phyloP scores from a whole-genome alignment of 2,113 vertebrate species.

The Menidia beryllina region DNA sequence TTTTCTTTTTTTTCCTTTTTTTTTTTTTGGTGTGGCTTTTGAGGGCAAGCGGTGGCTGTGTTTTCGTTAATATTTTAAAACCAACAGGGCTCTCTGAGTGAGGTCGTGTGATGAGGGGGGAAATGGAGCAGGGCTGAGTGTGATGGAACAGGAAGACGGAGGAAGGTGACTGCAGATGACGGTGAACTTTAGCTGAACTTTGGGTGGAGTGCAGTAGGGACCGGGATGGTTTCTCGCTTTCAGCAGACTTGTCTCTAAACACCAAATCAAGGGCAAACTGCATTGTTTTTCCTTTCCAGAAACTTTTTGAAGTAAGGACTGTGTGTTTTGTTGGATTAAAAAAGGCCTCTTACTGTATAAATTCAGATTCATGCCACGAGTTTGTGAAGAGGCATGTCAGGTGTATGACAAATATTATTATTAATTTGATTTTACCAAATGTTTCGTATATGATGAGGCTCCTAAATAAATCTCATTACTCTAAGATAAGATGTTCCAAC shows the following conservation, averaged over 20 bases:
- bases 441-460: too few relatives aligned
- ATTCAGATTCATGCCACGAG: too few relatives aligned
- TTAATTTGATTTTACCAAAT: too few relatives aligned
- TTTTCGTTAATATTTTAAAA: conserved; percentile 70
- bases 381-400: too few relatives aligned
- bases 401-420: too few relatives aligned
- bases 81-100: conserved; percentile 39
- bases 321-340: too few relatives aligned
- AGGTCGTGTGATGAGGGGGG: conserved; percentile 25
- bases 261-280: neutral
- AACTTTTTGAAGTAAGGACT: too few relatives aligned
- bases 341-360: too few relatives aligned
- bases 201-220: neutral
- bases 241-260: neutral
- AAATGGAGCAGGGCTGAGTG: conserved; percentile 26
- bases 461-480: too few relatives aligned
- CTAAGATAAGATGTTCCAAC: too few relatives aligned
- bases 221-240: neutral
- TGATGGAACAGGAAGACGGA: conserved; percentile 18
- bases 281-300: too few relatives aligned
- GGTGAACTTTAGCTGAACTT: conserved; percentile 68
- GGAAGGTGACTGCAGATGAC: conserved; percentile 19
- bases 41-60: conserved; percentile 62
- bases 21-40: conserved; percentile 22
- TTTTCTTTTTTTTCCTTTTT: neutral